Conservation (phyloP, 2,797 vertebrate genomes). For the Crypturellus tataupa region DNA sequence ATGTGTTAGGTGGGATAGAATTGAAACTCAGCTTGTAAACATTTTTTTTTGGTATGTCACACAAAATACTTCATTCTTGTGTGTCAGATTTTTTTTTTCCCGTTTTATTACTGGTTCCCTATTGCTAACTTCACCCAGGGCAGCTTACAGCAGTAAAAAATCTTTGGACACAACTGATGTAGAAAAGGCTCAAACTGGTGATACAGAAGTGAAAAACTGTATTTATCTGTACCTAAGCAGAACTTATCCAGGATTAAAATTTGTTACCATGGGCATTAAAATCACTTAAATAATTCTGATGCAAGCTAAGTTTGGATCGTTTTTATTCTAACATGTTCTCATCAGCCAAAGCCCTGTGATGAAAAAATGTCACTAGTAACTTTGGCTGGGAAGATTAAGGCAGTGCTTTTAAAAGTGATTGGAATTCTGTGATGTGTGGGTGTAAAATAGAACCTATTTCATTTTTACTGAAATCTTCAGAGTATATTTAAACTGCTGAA, state of each 20-base stretch:
- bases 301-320: conserved; percentile 34
- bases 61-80: not conserved
- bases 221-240: not conserved
- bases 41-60: not conserved
- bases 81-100: not conserved
- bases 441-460: not conserved
- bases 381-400: conserved; percentile 20
- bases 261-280: conserved; percentile 3
- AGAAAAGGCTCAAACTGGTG: not conserved
- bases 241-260: conserved; percentile 4
- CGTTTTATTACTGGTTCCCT: not conserved
- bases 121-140: not conserved
- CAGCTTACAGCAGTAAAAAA: not conserved
- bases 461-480: not conserved
- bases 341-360: not conserved
- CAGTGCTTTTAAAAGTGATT: not conserved
- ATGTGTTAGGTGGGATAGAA: not conserved
- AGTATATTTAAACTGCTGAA: conserved; percentile 7
- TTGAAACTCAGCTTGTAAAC: not conserved
- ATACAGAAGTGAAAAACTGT: not conserved
- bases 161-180: not conserved
- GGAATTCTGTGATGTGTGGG: not conserved
- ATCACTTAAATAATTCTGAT: conserved; percentile 38
- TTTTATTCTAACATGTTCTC: conserved; percentile 3
- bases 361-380: conserved; percentile 8